Evolutionary conservation across 1,140 invertebrate genomes (phyloP).

Genomic region (Tetraneura akinire): DNA sequence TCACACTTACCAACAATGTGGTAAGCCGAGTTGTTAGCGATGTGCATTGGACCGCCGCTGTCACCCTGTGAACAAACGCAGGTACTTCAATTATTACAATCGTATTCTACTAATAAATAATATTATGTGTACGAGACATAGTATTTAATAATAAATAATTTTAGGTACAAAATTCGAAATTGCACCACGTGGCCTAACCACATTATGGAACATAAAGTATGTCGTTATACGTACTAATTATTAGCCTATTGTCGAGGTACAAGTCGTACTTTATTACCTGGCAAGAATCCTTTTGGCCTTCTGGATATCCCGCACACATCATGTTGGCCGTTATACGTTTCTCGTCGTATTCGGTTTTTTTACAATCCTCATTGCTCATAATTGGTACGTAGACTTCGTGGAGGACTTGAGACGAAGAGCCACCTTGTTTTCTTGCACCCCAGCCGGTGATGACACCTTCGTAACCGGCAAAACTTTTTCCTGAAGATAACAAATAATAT

Average conservation of each 20-base stretch:
- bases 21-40: constrained; percentile 60
- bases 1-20: constrained; percentile 62
- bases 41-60: constrained; percentile 69
- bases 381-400: constrained; percentile 71
- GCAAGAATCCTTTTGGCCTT: constrained; percentile 77
- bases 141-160: too few relatives aligned
- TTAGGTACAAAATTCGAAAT: too few relatives aligned
- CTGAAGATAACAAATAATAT: constrained; percentile 44
- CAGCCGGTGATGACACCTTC: constrained; percentile 57
- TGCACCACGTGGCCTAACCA: too few relatives aligned
- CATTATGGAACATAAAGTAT: too few relatives aligned
- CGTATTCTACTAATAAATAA: too few relatives aligned
- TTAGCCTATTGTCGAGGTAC: too few relatives aligned
- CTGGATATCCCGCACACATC: constrained; percentile 78
- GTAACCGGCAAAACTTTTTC: constrained; percentile 55
- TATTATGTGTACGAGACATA: too few relatives aligned
- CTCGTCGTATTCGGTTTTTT: constrained; percentile 67
- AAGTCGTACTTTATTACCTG: constrained; percentile 54
- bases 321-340: constrained; percentile 80
- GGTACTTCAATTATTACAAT: too few relatives aligned
- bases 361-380: constrained; percentile 71
- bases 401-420: constrained; percentile 53
- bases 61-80: constrained; percentile 62
- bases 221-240: too few relatives aligned
- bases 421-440: constrained; percentile 55